A percentile compares a stretch with the other conserved stretches of the same genome.
phyloP scores from a whole-genome alignment of 64 coral and sea anemone genomes.

The Actinia tenebrosa region DNA sequence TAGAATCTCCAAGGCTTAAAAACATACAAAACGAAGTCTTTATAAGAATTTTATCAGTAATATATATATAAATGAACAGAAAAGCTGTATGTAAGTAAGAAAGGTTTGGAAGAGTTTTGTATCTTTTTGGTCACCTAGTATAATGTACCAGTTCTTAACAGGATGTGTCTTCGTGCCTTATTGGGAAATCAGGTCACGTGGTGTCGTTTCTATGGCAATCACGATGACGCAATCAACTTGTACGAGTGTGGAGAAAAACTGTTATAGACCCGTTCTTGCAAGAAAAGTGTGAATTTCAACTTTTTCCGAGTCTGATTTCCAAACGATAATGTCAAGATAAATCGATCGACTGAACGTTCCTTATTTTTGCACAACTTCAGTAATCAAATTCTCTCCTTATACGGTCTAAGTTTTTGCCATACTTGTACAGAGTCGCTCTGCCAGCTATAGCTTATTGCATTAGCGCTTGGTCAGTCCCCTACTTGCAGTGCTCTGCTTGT shows the following conservation, averaged over 20 bases:
- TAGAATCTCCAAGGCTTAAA: neutral
- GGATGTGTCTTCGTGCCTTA: neutral
- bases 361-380: no score
- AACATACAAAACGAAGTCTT: conserved; percentile 9
- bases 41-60: conserved; percentile 26
- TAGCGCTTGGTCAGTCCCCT: no score
- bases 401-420: no score
- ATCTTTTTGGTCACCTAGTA: neutral
- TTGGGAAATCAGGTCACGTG: neutral
- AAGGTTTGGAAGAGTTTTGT: neutral
- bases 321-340: no score
- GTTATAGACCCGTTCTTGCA: no score
- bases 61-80: neutral
- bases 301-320: no score
- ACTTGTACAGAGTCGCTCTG: no score
- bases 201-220: neutral
- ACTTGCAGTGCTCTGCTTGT: no score
- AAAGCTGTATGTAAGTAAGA: neutral
- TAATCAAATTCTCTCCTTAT: no score
- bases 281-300: no score
- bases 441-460: no score
- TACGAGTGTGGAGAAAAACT: neutral
- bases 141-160: neutral
- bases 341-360: no score
- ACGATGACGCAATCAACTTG: neutral